Evolutionary conservation across 2,113 vertebrate genomes (phyloP).

Genomic region (Elanoides forficatus): DNA sequence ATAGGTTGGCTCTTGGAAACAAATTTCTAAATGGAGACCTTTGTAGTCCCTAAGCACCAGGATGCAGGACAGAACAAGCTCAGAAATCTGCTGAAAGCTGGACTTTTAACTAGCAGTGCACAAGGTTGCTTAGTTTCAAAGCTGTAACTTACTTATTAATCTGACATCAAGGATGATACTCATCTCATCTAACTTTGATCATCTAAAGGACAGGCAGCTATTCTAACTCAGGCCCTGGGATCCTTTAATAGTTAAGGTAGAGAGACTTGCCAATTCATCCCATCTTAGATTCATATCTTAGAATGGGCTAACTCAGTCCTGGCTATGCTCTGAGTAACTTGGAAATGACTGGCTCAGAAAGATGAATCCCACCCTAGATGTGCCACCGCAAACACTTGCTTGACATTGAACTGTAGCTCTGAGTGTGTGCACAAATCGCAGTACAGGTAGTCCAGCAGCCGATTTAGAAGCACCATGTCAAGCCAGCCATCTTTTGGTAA

Average conservation of each 20-base stretch:
- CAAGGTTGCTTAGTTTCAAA: neutral
- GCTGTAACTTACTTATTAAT: neutral
- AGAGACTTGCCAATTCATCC: neutral
- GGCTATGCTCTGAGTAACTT: neutral
- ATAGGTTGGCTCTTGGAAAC: neutral
- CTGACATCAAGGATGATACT: neutral
- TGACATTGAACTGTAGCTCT: neutral
- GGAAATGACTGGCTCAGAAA: neutral
- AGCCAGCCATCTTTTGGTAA: neutral
- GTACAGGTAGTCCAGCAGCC: neutral
- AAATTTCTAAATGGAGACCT: neutral
- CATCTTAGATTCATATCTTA: neutral
- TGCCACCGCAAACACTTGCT: neutral
- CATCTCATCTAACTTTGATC: neutral
- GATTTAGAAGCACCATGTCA: neutral
- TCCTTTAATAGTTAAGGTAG: neutral
- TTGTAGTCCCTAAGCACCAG: neutral
- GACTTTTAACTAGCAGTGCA: neutral
- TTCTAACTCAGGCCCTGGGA: neutral
- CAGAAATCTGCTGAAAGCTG: neutral
- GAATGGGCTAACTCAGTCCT: neutral
- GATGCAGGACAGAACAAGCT: neutral
- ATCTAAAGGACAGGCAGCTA: neutral
- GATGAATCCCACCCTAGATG: neutral
- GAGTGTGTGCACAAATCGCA: neutral